Evolutionary conservation across 53 echinoderm and acorn worm species (phyloP).

Genomic region (Arbacia lixula): DNA sequence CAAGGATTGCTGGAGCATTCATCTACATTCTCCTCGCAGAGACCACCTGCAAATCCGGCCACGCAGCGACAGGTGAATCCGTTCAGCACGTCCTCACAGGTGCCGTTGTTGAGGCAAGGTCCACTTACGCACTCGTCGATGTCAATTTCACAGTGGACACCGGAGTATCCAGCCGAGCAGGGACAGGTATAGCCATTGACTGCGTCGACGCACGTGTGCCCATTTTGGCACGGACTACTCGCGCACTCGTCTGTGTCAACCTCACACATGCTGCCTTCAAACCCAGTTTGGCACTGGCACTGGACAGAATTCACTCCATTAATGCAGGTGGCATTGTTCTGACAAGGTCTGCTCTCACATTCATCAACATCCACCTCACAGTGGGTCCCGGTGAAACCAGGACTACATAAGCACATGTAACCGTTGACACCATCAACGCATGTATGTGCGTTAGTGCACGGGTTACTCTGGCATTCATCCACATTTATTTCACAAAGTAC

Average conservation of each 20-base stretch:
- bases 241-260: conserved; percentile 30
- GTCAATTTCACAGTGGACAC: conserved; percentile 42
- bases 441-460: conserved; percentile 48
- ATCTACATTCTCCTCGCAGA: conserved; percentile 8
- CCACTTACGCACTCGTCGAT: conserved; percentile 29
- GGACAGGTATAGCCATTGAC: conserved; percentile 41
- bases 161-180: conserved; percentile 14
- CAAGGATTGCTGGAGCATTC: conserved; percentile 44
- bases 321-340: conserved; percentile 39
- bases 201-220: conserved; percentile 32
- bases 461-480: conserved; percentile 58
- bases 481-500: conserved; percentile 47
- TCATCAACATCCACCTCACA: conserved; percentile 48
- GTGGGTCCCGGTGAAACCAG: conserved; percentile 47
- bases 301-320: conserved; percentile 23
- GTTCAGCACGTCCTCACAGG: conserved; percentile 32
- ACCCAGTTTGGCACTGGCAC: conserved; percentile 31
- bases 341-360: conserved; percentile 37
- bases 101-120: conserved; percentile 35
- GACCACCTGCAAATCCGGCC: conserved; percentile 19
- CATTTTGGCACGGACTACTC: conserved; percentile 33
- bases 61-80: conserved; percentile 15
- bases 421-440: conserved; percentile 33
- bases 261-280: conserved; percentile 34
- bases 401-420: conserved; percentile 25